These are phyloP conservation scores for Hypanus sabinus DNA, from an alignment of 2,113 vertebrate species.

Conservation along the genomic window DNA sequence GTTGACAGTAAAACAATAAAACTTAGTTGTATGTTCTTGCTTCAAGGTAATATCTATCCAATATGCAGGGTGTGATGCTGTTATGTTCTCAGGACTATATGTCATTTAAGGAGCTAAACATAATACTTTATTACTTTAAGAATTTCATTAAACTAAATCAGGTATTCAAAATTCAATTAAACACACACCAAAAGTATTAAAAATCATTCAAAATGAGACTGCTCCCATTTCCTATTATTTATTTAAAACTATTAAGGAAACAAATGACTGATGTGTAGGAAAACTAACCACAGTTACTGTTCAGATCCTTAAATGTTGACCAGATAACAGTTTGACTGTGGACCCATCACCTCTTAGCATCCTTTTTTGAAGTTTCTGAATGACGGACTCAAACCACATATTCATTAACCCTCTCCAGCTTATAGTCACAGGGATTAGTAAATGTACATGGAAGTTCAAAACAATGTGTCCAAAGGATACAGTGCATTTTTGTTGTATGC, in stretches of 20 bases:
- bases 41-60: too few relatives aligned
- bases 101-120: neutral
- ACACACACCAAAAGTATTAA: neutral
- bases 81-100: neutral
- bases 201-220: constrained; percentile 6
- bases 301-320: constrained; percentile 41
- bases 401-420: neutral
- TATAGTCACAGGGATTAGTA: neutral
- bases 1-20: too few relatives aligned
- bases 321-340: constrained; percentile 38
- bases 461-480: neutral
- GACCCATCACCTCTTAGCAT: constrained; percentile 35
- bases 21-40: too few relatives aligned
- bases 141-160: neutral
- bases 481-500: neutral
- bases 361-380: constrained; percentile 44
- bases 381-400: constrained; percentile 38
- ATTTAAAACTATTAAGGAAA: constrained; percentile 30
- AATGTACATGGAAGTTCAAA: neutral
- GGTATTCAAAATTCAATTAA: constrained; percentile 1
- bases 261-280: constrained; percentile 12
- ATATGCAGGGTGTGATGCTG: too few relatives aligned
- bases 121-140: neutral
- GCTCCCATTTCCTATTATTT: constrained; percentile 29
- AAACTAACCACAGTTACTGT: constrained; percentile 35